Conservation (phyloP, 2,888 invertebrate species). For the Pseudolycoriella hygida region DNA sequence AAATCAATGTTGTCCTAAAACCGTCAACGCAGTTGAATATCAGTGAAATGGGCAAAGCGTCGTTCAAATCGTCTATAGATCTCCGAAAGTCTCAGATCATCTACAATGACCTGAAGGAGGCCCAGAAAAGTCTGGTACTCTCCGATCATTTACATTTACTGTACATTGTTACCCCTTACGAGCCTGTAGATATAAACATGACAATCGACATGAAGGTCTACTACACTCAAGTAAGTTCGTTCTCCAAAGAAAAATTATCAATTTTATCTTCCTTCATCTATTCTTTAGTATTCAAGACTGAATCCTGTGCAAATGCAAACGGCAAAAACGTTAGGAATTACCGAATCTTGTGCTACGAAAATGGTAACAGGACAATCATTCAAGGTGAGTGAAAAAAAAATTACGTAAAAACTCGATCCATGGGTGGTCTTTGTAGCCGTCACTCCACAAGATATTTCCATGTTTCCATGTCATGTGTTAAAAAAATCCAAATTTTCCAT, state of each 20-base stretch:
- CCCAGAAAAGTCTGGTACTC: slow-evolving; percentile 59
- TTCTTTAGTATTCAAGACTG: slow-evolving; percentile 39
- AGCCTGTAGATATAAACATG: slow-evolving; percentile 35
- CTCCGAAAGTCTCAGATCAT: slow-evolving; percentile 49
- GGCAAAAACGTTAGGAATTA: slow-evolving; percentile 57
- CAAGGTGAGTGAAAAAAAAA: too few relatives aligned
- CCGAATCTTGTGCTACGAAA: slow-evolving; percentile 50
- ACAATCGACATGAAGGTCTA: slow-evolving; percentile 35
- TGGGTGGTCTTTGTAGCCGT: background rate
- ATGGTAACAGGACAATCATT: slow-evolving; percentile 48
- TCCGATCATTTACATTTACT: slow-evolving; percentile 69
- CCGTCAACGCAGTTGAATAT: slow-evolving; percentile 35
- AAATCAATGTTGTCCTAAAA: slow-evolving; percentile 17
- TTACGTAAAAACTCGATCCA: slow-evolving; percentile 11
- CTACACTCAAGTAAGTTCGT: slow-evolving; percentile 40
- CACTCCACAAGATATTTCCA: too few relatives aligned
- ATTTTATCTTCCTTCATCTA: background rate
- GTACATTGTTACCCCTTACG: slow-evolving; percentile 71
- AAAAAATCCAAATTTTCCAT: background rate
- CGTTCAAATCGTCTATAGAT: slow-evolving; percentile 75
- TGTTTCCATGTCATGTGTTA: background rate
- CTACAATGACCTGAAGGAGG: slow-evolving; percentile 53
- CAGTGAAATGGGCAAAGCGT: slow-evolving; percentile 57
- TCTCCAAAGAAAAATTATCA: too few relatives aligned
- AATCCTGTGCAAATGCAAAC: slow-evolving; percentile 46